phyloP scores from a whole-genome alignment of 2,113 vertebrate species.

The Empidonax traillii region DNA sequence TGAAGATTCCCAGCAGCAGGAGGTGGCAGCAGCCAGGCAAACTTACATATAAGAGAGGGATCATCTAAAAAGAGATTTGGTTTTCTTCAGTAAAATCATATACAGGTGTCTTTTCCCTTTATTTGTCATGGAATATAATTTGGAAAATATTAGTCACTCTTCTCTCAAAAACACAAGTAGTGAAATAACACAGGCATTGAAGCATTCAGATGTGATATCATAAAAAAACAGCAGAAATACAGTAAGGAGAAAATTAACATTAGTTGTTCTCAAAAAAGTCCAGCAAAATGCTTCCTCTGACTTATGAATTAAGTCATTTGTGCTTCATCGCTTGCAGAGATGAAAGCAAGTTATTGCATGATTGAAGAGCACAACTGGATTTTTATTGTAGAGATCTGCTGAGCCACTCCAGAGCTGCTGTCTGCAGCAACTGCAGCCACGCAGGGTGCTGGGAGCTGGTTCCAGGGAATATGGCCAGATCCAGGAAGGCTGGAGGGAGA shows the following conservation, averaged over 20 bases:
- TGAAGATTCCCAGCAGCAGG: not conserved
- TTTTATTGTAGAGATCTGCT: not conserved
- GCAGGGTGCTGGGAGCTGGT: not conserved
- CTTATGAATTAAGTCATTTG: not conserved
- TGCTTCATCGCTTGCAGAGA: not conserved
- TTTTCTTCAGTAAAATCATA: not conserved
- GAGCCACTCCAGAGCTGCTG: not conserved
- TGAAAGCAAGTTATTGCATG: not conserved
- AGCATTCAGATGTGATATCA: slow-evolving; percentile 31
- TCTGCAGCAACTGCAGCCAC: not conserved
- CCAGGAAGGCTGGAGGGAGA: not conserved
- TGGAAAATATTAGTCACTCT: slow-evolving; percentile 29
- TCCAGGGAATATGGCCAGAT: not conserved
- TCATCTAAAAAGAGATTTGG: not conserved
- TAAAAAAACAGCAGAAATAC: slow-evolving; percentile 22
- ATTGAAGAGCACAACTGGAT: not conserved
- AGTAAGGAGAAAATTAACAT: slow-evolving; percentile 23
- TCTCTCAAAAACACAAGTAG: slow-evolving; percentile 15
- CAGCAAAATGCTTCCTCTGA: not conserved
- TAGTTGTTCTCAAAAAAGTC: slow-evolving; percentile 18
- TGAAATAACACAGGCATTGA: slow-evolving; percentile 34
- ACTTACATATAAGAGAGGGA: not conserved
- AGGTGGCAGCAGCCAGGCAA: not conserved
- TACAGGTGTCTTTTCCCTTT: not conserved
- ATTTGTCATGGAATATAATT: not conserved